phyloP scores from a whole-genome alignment of 1,140 invertebrate species.

The Medauroidea extradentata region DNA sequence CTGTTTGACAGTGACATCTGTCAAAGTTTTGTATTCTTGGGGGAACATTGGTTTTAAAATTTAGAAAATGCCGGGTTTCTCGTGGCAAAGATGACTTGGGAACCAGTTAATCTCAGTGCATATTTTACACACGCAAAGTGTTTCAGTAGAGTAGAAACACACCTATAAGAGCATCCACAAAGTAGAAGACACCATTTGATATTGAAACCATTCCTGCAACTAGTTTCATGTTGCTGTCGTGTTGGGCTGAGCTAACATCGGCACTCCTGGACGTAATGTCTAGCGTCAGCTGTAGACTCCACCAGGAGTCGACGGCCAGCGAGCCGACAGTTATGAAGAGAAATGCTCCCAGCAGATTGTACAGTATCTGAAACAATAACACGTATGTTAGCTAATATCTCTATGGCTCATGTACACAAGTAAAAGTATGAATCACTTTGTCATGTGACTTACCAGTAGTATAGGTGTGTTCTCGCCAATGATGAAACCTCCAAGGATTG shows the following conservation, averaged over 20 bases:
- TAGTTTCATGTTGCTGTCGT: neutral
- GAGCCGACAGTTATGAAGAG: neutral
- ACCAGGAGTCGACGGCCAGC: conserved; percentile 1
- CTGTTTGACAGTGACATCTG: too few species aligned
- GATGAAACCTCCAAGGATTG: neutral
- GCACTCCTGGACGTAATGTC: neutral
- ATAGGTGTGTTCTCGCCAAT: neutral
- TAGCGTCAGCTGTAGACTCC: neutral
- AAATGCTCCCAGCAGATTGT: neutral
- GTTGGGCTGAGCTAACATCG: neutral
- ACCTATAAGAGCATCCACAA: neutral
- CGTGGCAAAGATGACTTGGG: too few species aligned
- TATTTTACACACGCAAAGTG: too few species aligned
- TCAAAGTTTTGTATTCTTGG: too few species aligned
- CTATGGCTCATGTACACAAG: too few species aligned
- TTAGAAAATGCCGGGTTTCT: too few species aligned
- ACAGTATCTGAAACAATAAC: neutral
- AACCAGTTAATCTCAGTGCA: too few species aligned
- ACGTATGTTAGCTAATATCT: too few species aligned
- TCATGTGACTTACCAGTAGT: neutral
- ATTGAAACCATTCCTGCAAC: neutral
- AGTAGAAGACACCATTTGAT: neutral
- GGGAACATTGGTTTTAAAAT: too few species aligned
- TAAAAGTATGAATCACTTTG: too few species aligned
- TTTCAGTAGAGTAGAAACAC: neutral